Percentiles rank a stretch among this genome's conserved stretches.
These are phyloP conservation scores for Crambe crambe DNA, from an alignment of 37 sponge, comb jelly and placozoan genomes.

Conservation along the genomic window DNA sequence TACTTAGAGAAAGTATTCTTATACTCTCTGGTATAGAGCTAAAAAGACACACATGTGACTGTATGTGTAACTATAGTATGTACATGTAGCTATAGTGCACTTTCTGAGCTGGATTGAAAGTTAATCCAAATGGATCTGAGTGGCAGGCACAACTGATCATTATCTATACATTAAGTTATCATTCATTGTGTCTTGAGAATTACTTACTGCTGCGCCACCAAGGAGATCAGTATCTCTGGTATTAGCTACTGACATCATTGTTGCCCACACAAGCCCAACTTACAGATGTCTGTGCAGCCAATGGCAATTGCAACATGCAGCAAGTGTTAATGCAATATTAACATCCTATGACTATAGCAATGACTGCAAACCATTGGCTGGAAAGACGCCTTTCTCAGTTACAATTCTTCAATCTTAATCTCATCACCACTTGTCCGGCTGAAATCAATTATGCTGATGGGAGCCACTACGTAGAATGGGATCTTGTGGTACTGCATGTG, in stretches of 20 bases:
- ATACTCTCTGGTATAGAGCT: too few species aligned
- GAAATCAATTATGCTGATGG: constrained; percentile 68
- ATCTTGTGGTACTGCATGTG: constrained; percentile 59
- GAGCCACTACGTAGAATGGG: constrained; percentile 79
- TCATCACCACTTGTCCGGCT: constrained; percentile 33
- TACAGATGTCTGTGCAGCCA: neutral
- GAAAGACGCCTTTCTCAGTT: constrained; percentile 72
- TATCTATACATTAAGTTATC: neutral
- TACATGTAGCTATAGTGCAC: too few species aligned
- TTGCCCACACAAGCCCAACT: too few species aligned
- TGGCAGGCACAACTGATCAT: too few species aligned
- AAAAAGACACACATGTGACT: neutral
- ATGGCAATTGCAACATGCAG: neutral
- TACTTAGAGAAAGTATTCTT: too few species aligned
- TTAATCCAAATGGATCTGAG: neutral
- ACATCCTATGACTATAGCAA: too few species aligned
- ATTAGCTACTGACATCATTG: too few species aligned
- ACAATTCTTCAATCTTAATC: constrained; percentile 78
- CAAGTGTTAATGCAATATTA: too few species aligned
- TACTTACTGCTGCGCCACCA: neutral
- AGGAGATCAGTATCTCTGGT: too few species aligned
- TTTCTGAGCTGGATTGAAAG: neutral
- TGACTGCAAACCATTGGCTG: neutral
- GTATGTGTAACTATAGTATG: neutral
- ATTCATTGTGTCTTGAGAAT: too few species aligned